Evolutionary conservation across 2,888 invertebrate species (phyloP), one percentile per base, ranked within the genome.

Genomic region (Xanthostigma xanthostigma): DNA sequence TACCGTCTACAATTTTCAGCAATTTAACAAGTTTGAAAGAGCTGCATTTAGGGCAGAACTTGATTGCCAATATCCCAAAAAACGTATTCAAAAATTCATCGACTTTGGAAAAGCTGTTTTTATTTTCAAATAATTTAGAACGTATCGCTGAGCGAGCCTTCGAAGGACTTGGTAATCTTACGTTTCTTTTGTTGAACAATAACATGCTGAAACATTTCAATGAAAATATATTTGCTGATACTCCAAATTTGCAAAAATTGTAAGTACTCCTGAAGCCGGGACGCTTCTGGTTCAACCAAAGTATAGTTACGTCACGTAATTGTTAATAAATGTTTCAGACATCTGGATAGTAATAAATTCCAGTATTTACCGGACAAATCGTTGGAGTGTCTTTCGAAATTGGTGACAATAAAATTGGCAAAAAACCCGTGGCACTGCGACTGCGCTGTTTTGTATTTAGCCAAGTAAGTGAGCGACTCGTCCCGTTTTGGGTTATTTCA

Each of bases 391-490:
- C 70, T 80, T 56, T 71, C 74, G 1, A 73, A 76, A 52, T 66
- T 87, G 44, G 71, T 75, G 8, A 77, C 80, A 44, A 73, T 86
- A 9, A 82, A 82, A 59, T 64, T 87, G 36, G 79, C 80, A 1
- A 79, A 81, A 56, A 87, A 87, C 63, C 83, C 84, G 0, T 86
- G 86, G 86, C 81, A 84, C 59, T 87, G 87, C 58, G 84, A 86
- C 61, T 86, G 87, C 59, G 77, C 78, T 55, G 77, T 81, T 36
- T 69, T 81, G 2, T 85, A 85, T 60, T 72, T 86, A 51, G 78
- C 84, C 3, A 72, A 74, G 79, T 86, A 69, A 73, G 75, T 70
- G 6, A 27, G 6, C 27, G 6, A 27, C 27, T 27, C 27, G 27
- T 27, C 27, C 27, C 27, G 6, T 6, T 27, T 27, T 27, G 27